phyloP scores from a whole-genome alignment of 2,113 vertebrate species.

The Mormyrus lacerda region DNA sequence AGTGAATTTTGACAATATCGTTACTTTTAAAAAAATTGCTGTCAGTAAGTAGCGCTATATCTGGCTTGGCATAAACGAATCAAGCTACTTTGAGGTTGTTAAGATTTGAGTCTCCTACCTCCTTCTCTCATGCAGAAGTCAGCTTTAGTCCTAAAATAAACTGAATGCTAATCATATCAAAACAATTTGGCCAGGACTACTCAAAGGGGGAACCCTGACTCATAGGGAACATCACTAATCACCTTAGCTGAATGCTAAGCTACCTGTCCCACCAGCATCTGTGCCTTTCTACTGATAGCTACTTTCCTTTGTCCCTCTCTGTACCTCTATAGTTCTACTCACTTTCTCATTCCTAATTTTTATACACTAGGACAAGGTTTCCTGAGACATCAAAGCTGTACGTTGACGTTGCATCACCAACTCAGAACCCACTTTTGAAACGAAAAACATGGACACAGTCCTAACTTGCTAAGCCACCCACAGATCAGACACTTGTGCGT shows the following conservation, averaged over 20 bases:
- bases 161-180: background rate
- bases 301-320: background rate
- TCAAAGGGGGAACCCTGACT: background rate
- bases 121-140: background rate
- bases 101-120: background rate
- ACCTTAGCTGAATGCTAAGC: background rate
- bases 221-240: background rate
- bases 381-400: background rate
- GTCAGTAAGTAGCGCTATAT: background rate
- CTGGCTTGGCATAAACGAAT: background rate
- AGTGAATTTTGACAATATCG: background rate
- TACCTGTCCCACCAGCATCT: background rate
- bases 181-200: background rate
- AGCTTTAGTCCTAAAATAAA: background rate
- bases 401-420: background rate
- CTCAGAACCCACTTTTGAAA: background rate
- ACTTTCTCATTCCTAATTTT: background rate
- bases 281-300: background rate
- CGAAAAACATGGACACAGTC: background rate
- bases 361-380: background rate
- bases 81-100: background rate
- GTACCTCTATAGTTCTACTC: background rate
- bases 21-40: background rate
- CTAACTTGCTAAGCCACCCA: background rate
- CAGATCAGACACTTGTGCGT: background rate